These are phyloP conservation scores for Tuberolachnus salignus DNA, from an alignment of 2,888 invertebrate genomes.

Conservation along the genomic window DNA sequence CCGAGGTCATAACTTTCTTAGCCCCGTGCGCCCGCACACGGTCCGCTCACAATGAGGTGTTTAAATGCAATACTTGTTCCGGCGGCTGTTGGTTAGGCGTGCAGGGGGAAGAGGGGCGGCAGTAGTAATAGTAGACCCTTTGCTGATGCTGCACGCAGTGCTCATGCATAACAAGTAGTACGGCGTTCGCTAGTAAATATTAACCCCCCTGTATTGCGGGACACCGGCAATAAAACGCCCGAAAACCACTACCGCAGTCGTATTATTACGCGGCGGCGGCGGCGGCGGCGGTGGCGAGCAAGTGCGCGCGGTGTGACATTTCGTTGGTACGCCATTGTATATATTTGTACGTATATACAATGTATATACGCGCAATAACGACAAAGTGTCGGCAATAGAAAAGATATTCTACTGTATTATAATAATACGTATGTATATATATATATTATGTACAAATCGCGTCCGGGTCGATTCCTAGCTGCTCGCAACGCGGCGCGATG, in stretches of 20 bases:
- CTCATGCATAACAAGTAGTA: conserved; percentile 52
- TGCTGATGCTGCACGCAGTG: conserved; percentile 45
- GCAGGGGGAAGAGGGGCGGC: not conserved
- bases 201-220: conserved; percentile 40
- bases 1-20: conserved; percentile 42
- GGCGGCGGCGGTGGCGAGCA: not conserved
- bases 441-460: not conserved
- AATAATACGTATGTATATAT: not conserved
- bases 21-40: not conserved
- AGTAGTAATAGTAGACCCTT: conserved; percentile 10
- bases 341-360: not conserved
- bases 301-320: conserved; percentile 12
- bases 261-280: no score
- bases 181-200: conserved; percentile 57
- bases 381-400: not conserved
- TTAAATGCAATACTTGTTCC: conserved; percentile 60
- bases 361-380: conserved; percentile 3
- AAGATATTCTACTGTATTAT: not conserved
- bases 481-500: not conserved
- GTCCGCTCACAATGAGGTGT: conserved; percentile 59
- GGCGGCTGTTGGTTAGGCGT: conserved; percentile 1
- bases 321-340: not conserved
- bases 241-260: conserved; percentile 32
- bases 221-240: conserved; percentile 42
- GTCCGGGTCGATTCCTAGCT: conserved; percentile 39